phyloP scores from a whole-genome alignment of 64 coral and sea anemone species.

The Trachythela sp. region DNA sequence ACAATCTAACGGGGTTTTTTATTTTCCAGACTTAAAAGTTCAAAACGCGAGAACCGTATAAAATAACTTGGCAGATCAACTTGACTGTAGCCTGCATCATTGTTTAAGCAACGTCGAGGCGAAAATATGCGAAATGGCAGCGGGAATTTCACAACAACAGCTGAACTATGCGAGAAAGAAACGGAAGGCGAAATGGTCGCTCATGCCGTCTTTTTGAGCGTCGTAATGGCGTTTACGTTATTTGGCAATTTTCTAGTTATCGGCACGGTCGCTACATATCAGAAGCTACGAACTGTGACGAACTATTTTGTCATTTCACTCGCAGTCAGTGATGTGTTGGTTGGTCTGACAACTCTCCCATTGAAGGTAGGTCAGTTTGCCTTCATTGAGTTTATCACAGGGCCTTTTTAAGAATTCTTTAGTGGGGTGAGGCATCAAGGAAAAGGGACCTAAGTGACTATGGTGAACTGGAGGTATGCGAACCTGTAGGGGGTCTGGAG shows the following conservation, averaged over 20 bases:
- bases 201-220: background rate
- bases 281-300: conserved; percentile 65
- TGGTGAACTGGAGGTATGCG: too few relatives aligned
- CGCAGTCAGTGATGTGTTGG: conserved; percentile 76
- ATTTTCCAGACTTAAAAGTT: too few relatives aligned
- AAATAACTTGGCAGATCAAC: background rate
- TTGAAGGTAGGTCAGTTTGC: conserved; percentile 21
- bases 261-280: conserved; percentile 57
- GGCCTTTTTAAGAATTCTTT: too few relatives aligned
- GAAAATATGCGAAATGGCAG: background rate
- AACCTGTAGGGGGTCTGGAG: too few relatives aligned
- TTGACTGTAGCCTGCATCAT: too few relatives aligned
- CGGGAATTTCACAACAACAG: background rate
- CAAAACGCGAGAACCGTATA: too few relatives aligned
- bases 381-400: too few relatives aligned
- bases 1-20: too few relatives aligned
- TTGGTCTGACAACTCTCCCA: conserved; percentile 59
- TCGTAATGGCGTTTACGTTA: conserved; percentile 12
- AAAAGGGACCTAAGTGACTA: too few relatives aligned
- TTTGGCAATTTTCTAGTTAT: conserved; percentile 74
- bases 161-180: background rate
- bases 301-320: conserved; percentile 78
- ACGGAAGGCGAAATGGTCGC: background rate
- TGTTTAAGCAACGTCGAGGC: too few relatives aligned
- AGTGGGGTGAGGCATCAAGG: too few relatives aligned